Percentiles rank a stretch among this genome's conserved stretches.
Evolutionary conservation across 2,113 vertebrate species (phyloP).

Genomic region (Ceyx melanurus): DNA sequence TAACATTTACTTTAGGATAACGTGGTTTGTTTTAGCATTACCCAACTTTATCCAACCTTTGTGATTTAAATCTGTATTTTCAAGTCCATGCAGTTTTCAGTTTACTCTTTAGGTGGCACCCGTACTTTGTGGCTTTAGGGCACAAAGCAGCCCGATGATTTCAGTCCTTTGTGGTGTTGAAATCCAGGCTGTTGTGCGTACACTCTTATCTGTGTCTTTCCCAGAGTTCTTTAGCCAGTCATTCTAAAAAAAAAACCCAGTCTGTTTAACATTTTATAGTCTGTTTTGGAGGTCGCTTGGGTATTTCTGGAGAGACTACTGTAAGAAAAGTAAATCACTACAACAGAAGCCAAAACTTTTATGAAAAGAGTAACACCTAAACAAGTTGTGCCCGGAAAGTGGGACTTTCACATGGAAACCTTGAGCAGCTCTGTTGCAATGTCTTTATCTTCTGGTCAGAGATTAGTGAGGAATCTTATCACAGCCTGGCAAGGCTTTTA

Average conservation of each 20-base stretch:
- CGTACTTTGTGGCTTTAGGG: not conserved
- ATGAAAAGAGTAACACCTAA: not conserved
- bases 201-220: not conserved
- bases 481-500: not conserved
- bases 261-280: not conserved
- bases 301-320: not conserved
- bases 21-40: rapidly evolving
- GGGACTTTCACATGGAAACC: not conserved
- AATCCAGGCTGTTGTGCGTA: not conserved
- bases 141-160: not conserved
- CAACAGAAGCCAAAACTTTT: not conserved
- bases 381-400: not conserved
- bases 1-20: not conserved
- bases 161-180: not conserved
- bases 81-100: not conserved
- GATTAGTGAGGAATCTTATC: not conserved
- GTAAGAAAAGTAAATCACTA: not conserved
- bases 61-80: not conserved
- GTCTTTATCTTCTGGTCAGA: not conserved
- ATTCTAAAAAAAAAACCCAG: not conserved
- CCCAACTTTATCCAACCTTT: not conserved
- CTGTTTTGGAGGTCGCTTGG: not conserved
- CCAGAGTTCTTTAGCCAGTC: not conserved
- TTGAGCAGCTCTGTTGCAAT: not conserved
- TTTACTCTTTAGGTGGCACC: slow-evolving; percentile 37